Evolutionary conservation across 1,140 invertebrate species (phyloP), one percentile per base, ranked within the genome.

Genomic region (Aricia agestis): DNA sequence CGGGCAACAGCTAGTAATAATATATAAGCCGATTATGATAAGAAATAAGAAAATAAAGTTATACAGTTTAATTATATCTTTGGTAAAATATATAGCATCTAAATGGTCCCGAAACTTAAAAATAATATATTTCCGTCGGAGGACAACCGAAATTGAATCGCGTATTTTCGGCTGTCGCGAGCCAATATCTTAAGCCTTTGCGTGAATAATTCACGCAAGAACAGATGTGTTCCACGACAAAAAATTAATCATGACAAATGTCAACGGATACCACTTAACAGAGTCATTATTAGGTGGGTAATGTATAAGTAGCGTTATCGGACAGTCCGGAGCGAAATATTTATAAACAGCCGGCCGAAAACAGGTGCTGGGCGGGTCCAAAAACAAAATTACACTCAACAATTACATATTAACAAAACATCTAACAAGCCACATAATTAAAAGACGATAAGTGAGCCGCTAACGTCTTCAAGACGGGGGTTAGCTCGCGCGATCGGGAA

Each of bases 401-500:
- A 63, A 63, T 63, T 63, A 63, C 59, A 25, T 25, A 63, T 63
- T 63, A 63, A 63, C 59, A 63, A 63, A 63, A 63, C 59, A 63
- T 63, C 59, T 63, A 63, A 63, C 59, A 63, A 63, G 59, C 18
- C 59, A 63, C 59, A 63, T 19, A 63, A 63, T 63, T 63, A 63
- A 63, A 63, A 63, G 17, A 19, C 59, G 59, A 63, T 63, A 63
- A 63, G 59, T 63, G 59, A 63, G 18, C 19, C 59, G 59, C 45
- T 52, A 52, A 63, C 59, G 59, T 63, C 59, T 63, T 63, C n/a
- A 59, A 59, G 9, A 17, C 6, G 59, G 59, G 59, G 59, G 59
- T 63, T 17, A 25, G 18, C 17, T 19, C 18, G 11, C 15, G 17
- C 18, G 59, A 63, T 63, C 59, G 17, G 10, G 18, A 52, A 63